Percentiles rank a stretch among this genome's conserved stretches.
Evolutionary conservation across 2,888 invertebrate species (phyloP).

Genomic region (Adelognathus sp.): DNA sequence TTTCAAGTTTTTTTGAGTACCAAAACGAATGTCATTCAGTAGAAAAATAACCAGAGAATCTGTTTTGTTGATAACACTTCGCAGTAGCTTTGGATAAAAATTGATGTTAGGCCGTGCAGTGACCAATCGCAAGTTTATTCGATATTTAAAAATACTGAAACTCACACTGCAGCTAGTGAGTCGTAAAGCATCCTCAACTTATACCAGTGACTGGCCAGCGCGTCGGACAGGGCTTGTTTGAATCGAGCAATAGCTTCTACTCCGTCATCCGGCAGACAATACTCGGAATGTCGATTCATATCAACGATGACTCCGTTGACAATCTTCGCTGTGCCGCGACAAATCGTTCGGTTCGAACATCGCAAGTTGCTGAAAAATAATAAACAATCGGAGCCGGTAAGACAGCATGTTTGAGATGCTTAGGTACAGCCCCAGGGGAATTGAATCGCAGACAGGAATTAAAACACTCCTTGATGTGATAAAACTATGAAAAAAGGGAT

Average conservation of each 20-base stretch:
- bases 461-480: too few species aligned
- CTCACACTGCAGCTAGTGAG: slow-evolving; percentile 7
- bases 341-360: slow-evolving; percentile 16
- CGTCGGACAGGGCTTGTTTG: slow-evolving; percentile 29
- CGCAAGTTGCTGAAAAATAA: slow-evolving; percentile 39
- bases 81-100: background rate
- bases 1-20: too few species aligned
- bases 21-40: too few species aligned
- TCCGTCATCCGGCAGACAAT: slow-evolving; percentile 13
- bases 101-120: too few species aligned
- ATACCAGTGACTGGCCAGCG: slow-evolving; percentile 25
- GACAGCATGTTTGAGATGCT: too few species aligned
- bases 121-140: too few species aligned
- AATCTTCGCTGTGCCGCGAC: slow-evolving; percentile 27
- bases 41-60: too few species aligned
- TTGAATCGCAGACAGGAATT: too few species aligned
- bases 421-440: too few species aligned
- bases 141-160: background rate
- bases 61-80: too few species aligned
- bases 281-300: slow-evolving; percentile 24
- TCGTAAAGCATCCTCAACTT: slow-evolving; percentile 6
- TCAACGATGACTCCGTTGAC: background rate
- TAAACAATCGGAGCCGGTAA: background rate
- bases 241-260: slow-evolving; percentile 9
- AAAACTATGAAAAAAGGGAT: too few species aligned